Conservation (phyloP, 2,113 vertebrate species). For the Pteropus alecto region DNA sequence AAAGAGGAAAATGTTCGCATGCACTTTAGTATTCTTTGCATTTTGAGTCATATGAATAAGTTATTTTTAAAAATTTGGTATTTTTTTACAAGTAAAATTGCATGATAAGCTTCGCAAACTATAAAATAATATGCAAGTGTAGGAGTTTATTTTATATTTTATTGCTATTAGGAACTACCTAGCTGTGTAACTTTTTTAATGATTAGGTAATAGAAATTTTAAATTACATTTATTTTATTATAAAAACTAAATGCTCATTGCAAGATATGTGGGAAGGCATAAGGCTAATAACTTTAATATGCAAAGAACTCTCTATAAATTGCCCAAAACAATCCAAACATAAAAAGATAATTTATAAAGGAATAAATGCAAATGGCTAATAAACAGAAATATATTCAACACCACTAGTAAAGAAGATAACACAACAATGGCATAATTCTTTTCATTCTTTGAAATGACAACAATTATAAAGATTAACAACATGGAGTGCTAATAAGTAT, state of each 20-base stretch:
- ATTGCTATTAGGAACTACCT: not conserved
- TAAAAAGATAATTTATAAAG: not conserved
- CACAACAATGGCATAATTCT: not conserved
- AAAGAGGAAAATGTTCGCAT: not conserved
- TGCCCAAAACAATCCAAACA: not conserved
- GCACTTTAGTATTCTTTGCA: not conserved
- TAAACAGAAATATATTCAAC: not conserved
- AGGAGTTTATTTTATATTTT: not conserved
- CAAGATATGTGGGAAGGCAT: not conserved
- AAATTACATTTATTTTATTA: slow-evolving; percentile 3
- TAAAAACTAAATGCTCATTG: not conserved
- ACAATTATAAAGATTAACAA: not conserved
- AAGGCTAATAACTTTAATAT: not conserved
- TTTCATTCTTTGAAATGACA: not conserved
- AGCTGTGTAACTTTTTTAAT: not conserved
- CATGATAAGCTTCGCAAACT: not conserved
- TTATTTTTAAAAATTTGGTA: not conserved
- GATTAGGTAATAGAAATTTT: not conserved
- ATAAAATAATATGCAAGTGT: not conserved
- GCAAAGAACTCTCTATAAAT: not conserved
- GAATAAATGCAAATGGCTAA: no score
- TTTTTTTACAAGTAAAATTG: not conserved
- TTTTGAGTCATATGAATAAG: not conserved
- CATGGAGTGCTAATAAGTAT: not conserved
- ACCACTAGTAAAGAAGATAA: not conserved